Base-by-base conservation (phyloP, 2,888 invertebrate genomes). In the Mamestra brassicae region DNA sequence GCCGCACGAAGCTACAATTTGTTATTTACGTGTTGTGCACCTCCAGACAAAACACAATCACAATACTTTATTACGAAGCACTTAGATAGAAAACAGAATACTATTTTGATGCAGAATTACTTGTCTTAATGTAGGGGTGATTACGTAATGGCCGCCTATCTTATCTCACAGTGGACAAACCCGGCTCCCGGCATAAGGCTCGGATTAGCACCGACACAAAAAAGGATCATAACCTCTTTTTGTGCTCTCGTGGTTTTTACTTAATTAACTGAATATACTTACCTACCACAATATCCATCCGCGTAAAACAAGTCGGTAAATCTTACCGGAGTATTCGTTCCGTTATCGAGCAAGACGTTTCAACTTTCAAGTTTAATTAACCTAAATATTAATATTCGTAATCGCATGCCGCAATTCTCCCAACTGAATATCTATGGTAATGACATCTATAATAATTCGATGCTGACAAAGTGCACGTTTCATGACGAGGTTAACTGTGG, bases 341-440 rank as follows among this genome's bases (percentile, higher is more conserved):
- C 78, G 79, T 80, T 84, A 85, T 80, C 81, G 64, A 77, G 74
- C 71, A 73, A 76, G 66, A 72, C 78, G 76, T 78, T 88, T 84
- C 71, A 80, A 76, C 85, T 83, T 83, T 84, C 78, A 74, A 78
- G 76, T 80, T 83, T 88, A 87, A 88, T 87, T 86, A 84, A 85
- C 76, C 74, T 80, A 76, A 84, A 83, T 86, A 79, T 86, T 77
- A 87, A 85, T 86, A 81, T 83, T 83, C 79, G 75, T 78, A 81
- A 83, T 75, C 75, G 76, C 63, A 63, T 63, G 65, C 74, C 76
- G 71, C 73, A 77, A 83, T 77, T 83, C 76, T 70, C 71, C 71
- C 68, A 63, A 77, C 70, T 78, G 83, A 71, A 83, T 84, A 74
- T 81, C 84, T 83, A 83, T 78, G 77, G 80, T 74, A 80, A 83